A percentile compares a stretch with the other conserved stretches of the same genome.
Conservation (phyloP, 2,797 vertebrate genomes). For the Hylomyscus alleni region DNA sequence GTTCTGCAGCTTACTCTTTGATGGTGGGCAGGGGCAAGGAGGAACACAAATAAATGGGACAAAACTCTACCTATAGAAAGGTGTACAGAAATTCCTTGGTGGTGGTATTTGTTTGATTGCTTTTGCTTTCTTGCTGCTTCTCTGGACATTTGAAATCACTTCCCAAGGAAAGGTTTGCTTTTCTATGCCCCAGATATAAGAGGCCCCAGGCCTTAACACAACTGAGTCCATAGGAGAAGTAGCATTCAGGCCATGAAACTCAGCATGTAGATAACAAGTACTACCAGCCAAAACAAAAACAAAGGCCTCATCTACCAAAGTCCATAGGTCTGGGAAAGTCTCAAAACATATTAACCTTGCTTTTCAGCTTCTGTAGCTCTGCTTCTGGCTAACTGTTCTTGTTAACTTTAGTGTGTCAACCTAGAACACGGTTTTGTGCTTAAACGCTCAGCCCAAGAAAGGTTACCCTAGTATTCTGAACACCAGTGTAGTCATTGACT, state of each 20-base stretch:
- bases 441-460: not conserved
- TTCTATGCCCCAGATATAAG: not conserved
- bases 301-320: not conserved
- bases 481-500: not conserved
- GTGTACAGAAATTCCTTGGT: not conserved
- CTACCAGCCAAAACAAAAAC: not conserved
- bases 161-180: not conserved
- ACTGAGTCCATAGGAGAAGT: not conserved
- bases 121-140: not conserved
- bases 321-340: not conserved
- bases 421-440: too few species aligned
- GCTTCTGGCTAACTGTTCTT: not conserved
- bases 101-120: not conserved
- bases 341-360: not conserved
- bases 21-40: not conserved
- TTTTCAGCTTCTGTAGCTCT: not conserved
- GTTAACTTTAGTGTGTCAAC: not conserved
- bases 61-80: not conserved
- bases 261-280: not conserved
- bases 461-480: not conserved
- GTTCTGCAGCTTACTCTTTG: not conserved
- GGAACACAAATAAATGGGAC: not conserved
- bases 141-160: conserved; percentile 41
- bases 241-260: not conserved
- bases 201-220: not conserved